Base-by-base conservation (phyloP, 2,888 invertebrate species). In the Vandiemenella viatica region DNA sequence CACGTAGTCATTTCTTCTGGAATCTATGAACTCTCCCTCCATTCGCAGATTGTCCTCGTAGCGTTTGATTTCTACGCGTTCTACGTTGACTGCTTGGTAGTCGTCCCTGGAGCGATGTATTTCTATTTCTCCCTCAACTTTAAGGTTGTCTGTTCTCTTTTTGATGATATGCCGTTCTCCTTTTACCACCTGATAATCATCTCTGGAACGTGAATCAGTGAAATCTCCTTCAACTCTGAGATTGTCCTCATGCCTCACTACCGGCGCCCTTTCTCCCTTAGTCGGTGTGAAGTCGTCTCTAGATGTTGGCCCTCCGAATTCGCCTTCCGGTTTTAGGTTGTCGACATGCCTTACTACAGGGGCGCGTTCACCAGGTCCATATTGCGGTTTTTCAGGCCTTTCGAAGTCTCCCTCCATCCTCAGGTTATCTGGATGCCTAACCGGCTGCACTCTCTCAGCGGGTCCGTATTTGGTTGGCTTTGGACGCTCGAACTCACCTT, bases 61-160 rank as follows among this genome's bases (percentile, higher is more conserved):
- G 49, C 56, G 59, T 5, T 47, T 53, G 2, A 61, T 54, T 5
- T 56, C 56, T 16, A 53, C 56, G 8, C 61, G 53, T 37, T 62
- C 62, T 3, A 60, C 61, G 21, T 40, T 46, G 6, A 40, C 43
- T 37, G 20, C 15, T 6, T 41, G 19, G 26, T 20, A 51, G 32
- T 76, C 69, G 63, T 75, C 70, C 56, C 69, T 69, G 54, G 66
- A 21, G 10, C 49, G 21, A 6, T 6, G 16, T 62, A 44, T 56
- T 43, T 45, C 49, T 56, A 73, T 72, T 53, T 74, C 72, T 7
- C 75, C 75, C 56, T 70, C 70, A 3, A 68, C 65, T 55, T 62
- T 66, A 2, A 75, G 56, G 60, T 76, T 74, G 53, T 76, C 76
- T 38, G 65, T 66, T 0, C 71, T 73, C 43, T 70, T 74, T 21